phyloP scores from a whole-genome alignment of 2,113 vertebrate species.

The Oncorhynchus mykiss region DNA sequence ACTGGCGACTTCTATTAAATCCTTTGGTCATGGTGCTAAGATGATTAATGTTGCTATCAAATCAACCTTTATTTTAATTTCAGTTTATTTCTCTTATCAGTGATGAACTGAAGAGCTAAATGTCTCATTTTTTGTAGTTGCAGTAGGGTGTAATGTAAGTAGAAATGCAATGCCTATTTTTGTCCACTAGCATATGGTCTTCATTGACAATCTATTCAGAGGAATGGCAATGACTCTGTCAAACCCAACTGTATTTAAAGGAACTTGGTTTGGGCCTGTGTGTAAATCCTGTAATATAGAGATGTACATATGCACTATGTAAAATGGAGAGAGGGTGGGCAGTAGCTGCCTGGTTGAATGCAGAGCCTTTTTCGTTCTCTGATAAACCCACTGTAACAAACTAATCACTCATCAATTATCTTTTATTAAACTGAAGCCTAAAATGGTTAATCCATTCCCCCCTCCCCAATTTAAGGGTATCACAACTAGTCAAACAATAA shows the following conservation, averaged over 20 bases:
- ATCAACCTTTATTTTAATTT: too few relatives aligned
- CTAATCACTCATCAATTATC: background rate
- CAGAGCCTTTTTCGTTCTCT: conserved; percentile 5
- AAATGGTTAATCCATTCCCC: background rate
- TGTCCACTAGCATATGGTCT: background rate
- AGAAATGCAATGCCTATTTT: background rate
- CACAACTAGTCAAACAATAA: background rate
- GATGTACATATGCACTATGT: conserved; percentile 38
- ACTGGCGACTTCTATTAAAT: too few relatives aligned
- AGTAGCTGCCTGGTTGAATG: conserved; percentile 18
- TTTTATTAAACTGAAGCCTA: background rate
- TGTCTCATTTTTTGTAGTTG: background rate
- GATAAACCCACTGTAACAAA: background rate
- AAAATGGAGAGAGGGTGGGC: background rate
- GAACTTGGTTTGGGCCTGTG: conserved; percentile 13
- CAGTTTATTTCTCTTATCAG: too few relatives aligned
- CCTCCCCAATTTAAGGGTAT: background rate
- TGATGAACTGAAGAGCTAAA: too few relatives aligned
- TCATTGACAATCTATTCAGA: background rate
- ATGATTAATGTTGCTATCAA: too few relatives aligned
- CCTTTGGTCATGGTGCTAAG: too few relatives aligned
- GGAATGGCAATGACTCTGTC: background rate
- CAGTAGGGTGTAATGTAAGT: background rate
- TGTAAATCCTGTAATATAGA: conserved; percentile 39
- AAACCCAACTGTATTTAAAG: conserved; percentile 11